Percentiles rank a stretch among this genome's conserved stretches.
phyloP scores from a whole-genome alignment of 2,888 invertebrate species.

The Pomacea canaliculata region DNA sequence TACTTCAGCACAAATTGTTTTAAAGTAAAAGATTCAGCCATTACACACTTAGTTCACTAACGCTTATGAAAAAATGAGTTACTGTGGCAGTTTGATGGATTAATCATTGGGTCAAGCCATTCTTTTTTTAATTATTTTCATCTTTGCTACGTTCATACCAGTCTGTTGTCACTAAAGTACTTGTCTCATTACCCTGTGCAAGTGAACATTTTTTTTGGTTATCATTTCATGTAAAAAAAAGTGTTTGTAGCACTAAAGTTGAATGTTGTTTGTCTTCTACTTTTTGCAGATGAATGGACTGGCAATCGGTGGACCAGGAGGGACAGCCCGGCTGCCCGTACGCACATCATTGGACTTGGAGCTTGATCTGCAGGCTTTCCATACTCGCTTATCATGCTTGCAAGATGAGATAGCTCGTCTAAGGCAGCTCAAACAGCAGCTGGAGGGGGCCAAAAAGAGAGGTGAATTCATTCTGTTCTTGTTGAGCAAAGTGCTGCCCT shows the following conservation, averaged over 20 bases:
- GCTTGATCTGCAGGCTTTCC: slow-evolving; percentile 91
- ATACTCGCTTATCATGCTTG: slow-evolving; percentile 84
- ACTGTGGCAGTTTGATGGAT: not conserved
- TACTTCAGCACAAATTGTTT: not conserved
- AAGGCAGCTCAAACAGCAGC: slow-evolving; percentile 80
- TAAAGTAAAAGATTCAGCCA: too few relatives aligned
- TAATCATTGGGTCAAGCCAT: not conserved
- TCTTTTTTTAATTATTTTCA: too few relatives aligned
- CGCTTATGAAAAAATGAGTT: not conserved
- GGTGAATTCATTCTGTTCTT: slow-evolving; percentile 42
- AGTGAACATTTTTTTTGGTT: too few relatives aligned
- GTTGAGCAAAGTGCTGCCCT: not conserved
- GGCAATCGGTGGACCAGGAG: slow-evolving; percentile 25
- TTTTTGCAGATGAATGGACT: slow-evolving; percentile 33
- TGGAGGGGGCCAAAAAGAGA: slow-evolving; percentile 83
- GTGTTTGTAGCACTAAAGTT: too few relatives aligned
- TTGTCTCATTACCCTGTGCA: too few relatives aligned
- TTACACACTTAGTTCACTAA: not conserved
- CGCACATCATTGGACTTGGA: slow-evolving; percentile 90
- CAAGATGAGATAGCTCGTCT: slow-evolving; percentile 87
- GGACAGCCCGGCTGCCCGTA: slow-evolving; percentile 42
- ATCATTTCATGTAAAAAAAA: too few relatives aligned
- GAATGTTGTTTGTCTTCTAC: too few relatives aligned
- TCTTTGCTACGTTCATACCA: too few relatives aligned
- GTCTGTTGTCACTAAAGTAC: too few relatives aligned